These are phyloP conservation scores for Iguana delicatissima DNA, from an alignment of 2,797 vertebrate genomes.

Conservation along the genomic window DNA sequence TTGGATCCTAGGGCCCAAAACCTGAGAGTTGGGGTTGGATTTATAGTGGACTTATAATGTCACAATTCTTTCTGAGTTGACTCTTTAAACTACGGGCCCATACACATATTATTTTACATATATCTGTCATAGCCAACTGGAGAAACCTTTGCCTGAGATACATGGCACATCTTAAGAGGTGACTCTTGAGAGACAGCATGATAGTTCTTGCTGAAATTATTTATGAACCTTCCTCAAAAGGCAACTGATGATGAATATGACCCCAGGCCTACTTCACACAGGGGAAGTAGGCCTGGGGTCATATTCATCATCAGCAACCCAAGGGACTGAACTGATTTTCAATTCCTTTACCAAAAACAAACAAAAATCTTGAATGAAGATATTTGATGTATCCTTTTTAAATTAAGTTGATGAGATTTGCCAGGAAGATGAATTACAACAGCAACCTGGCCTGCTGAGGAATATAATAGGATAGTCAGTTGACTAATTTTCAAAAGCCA, in stretches of 20 bases:
- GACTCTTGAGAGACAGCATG: conserved; percentile 31
- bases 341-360: not conserved
- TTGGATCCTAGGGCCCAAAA: no score
- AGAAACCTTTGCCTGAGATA: conserved; percentile 13
- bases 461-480: conserved; percentile 33
- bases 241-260: not conserved
- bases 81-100: not conserved
- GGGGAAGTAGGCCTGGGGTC: not conserved
- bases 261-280: not conserved
- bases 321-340: conserved; percentile 5
- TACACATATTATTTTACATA: not conserved
- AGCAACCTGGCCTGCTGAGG: not conserved
- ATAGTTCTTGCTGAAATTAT: conserved; percentile 33
- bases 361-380: conserved; percentile 25
- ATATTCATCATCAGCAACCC: conserved; percentile 5
- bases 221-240: conserved; percentile 36
- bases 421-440: conserved; percentile 34
- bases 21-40: no score
- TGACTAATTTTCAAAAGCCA: conserved; percentile 9
- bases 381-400: conserved; percentile 41
- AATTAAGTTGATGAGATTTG: conserved; percentile 18
- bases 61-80: not conserved
- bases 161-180: not conserved
- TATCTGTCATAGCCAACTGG: not conserved
- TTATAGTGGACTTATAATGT: no score